Percentiles rank a stretch among this genome's conserved stretches.
Evolutionary conservation across 1,140 invertebrate genomes (phyloP).

Genomic region (Magallana gigas): DNA sequence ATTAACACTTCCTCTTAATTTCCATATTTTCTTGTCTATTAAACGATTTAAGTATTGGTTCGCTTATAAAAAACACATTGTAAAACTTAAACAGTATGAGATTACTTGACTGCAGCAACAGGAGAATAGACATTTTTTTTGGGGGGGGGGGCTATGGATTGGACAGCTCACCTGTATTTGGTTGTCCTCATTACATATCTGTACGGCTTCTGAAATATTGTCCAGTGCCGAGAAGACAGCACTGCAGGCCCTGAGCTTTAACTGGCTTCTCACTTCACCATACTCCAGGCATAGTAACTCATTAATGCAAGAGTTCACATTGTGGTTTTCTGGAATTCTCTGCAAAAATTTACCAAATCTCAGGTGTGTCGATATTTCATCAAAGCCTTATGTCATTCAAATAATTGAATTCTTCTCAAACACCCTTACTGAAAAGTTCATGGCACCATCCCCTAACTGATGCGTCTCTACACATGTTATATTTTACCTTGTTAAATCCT

Average conservation of each 20-base stretch:
- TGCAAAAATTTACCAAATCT: slow-evolving; percentile 74
- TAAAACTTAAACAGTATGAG: no score
- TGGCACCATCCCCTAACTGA: neutral
- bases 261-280: slow-evolving; percentile 83
- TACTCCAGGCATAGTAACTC: slow-evolving; percentile 87
- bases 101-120: no score
- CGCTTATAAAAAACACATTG: neutral
- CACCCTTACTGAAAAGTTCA: neutral
- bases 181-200: slow-evolving; percentile 88
- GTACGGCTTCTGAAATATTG: slow-evolving; percentile 90
- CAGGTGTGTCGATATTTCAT: neutral
- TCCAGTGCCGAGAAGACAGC: slow-evolving; percentile 92
- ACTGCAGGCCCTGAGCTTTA: slow-evolving; percentile 83
- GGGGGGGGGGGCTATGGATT: neutral
- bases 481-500: slow-evolving; percentile 79
- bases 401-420: neutral
- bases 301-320: slow-evolving; percentile 85
- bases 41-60: neutral
- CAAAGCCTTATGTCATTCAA: neutral
- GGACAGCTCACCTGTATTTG: slow-evolving; percentile 87
- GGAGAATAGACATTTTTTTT: neutral
- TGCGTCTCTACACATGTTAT: neutral
- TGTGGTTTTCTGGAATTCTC: slow-evolving; percentile 87
- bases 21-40: neutral
- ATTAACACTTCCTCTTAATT: neutral